phyloP scores from a whole-genome alignment of 1,140 invertebrate genomes.

The Ostrea edulis region DNA sequence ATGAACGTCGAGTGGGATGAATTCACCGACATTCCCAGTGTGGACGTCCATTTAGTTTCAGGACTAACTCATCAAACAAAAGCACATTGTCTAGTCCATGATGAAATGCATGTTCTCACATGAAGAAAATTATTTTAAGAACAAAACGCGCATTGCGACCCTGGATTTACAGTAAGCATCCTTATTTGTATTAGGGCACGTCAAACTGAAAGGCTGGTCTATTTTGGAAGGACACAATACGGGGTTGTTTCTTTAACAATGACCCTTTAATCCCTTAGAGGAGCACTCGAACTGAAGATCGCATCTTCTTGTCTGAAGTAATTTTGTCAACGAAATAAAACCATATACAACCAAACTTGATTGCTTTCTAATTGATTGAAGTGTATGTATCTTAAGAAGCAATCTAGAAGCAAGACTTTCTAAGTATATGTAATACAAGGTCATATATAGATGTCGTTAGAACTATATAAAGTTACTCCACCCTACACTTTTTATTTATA shows the following conservation, averaged over 20 bases:
- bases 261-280: background rate
- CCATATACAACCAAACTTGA: background rate
- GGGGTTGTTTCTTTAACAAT: constrained; percentile 22
- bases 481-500: background rate
- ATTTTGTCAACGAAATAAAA: constrained; percentile 38
- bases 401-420: background rate
- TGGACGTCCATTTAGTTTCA: too few relatives aligned
- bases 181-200: background rate
- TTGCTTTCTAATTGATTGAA: constrained; percentile 38
- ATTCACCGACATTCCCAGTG: too few relatives aligned
- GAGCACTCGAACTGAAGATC: constrained; percentile 5
- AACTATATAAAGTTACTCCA: background rate
- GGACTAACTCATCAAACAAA: too few relatives aligned
- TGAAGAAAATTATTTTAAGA: background rate
- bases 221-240: constrained; percentile 5
- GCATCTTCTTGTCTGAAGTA: background rate
- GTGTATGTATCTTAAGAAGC: constrained; percentile 12
- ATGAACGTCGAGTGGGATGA: too few relatives aligned
- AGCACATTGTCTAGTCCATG: too few relatives aligned
- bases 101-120: background rate
- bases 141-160: background rate
- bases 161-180: background rate
- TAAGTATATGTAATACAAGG: background rate
- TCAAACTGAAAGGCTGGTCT: background rate
- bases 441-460: background rate